These are phyloP conservation scores for Andrena cerasifolii DNA, from an alignment of 1,140 invertebrate genomes.

Conservation along the genomic window DNA sequence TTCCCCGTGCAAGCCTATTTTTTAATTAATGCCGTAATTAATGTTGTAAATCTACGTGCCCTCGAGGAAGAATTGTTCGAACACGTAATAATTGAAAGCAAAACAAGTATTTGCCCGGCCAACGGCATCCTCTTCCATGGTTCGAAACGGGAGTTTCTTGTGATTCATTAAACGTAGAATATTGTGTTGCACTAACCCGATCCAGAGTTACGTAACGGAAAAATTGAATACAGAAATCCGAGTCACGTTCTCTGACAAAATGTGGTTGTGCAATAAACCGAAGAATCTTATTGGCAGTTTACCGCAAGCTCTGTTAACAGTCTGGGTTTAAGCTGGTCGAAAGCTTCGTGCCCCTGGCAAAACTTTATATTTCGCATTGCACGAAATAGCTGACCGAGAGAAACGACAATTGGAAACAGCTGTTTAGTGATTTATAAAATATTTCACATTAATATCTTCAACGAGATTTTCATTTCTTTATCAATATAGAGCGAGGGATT, in stretches of 20 bases:
- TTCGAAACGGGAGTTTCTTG: not conserved
- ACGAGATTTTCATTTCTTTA: not conserved
- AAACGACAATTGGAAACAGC: not conserved
- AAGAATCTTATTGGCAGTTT: slow-evolving; percentile 12
- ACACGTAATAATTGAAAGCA: not conserved
- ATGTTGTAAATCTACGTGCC: not conserved
- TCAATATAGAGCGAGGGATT: not conserved
- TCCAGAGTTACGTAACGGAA: not conserved
- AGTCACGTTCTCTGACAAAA: slow-evolving; percentile 23
- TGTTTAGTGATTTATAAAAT: not conserved
- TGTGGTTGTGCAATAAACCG: not conserved
- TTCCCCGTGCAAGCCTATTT: not conserved
- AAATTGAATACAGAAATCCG: slow-evolving; percentile 20
- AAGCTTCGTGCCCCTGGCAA: not conserved
- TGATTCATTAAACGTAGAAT: slow-evolving; percentile 29
- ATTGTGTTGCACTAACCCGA: not conserved
- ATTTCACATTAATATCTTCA: not conserved
- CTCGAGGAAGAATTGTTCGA: not conserved
- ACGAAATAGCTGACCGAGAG: not conserved
- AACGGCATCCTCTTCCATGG: not conserved
- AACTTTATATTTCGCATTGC: not conserved
- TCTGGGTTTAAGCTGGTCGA: not conserved
- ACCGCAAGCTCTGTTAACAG: not conserved
- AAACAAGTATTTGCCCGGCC: not conserved
- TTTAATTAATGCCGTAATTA: slow-evolving; percentile 32